Evolutionary conservation across 1,140 invertebrate genomes (phyloP).

Genomic region (Saccostrea cuccullata): DNA sequence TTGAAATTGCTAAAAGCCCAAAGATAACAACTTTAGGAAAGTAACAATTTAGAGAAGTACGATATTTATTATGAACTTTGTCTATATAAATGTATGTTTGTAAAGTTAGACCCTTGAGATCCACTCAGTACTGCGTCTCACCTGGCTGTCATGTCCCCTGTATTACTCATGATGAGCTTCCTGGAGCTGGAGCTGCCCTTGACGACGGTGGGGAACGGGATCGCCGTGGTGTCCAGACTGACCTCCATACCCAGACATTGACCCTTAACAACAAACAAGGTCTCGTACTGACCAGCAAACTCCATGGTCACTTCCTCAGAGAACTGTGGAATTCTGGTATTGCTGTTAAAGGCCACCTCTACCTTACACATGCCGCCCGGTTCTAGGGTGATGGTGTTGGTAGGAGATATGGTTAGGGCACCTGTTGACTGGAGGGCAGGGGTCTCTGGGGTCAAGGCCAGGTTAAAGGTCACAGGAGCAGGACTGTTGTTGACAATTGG

Average conservation of each 20-base stretch:
- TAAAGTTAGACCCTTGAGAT: no score
- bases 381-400: constrained; percentile 70
- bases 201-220: constrained; percentile 77
- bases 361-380: constrained; percentile 74
- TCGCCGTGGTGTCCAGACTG: constrained; percentile 72
- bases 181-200: constrained; percentile 74
- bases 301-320: constrained; percentile 77
- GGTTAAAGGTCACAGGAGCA: constrained; percentile 75
- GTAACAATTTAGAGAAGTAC: background rate
- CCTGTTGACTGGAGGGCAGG: constrained; percentile 67
- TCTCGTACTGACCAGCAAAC: constrained; percentile 74
- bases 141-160: constrained; percentile 78
- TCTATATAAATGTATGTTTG: no score
- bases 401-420: constrained; percentile 68
- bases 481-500: constrained; percentile 77
- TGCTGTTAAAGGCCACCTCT: constrained; percentile 72
- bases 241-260: constrained; percentile 78
- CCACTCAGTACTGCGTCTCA: constrained; percentile 51
- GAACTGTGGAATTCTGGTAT: constrained; percentile 75
- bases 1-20: background rate
- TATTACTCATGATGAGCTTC: constrained; percentile 77
- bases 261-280: constrained; percentile 76
- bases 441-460: constrained; percentile 71
- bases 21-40: background rate
- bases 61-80: no score